These are phyloP conservation scores for Yponomeuta cagnagella DNA, from an alignment of 2,888 invertebrate genomes.

Conservation along the genomic window DNA sequence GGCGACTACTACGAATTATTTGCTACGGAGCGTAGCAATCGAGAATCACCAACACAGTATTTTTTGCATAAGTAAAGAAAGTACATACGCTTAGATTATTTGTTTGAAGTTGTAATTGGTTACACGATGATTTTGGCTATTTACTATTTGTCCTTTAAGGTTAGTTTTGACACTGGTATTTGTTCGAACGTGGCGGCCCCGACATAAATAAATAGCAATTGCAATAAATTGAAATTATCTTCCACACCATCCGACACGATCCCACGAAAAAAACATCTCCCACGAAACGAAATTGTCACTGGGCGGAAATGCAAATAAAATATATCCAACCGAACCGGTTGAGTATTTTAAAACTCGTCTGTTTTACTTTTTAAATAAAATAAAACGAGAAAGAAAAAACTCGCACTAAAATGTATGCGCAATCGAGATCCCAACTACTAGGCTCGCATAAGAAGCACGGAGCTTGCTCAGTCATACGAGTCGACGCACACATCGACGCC, in stretches of 20 bases:
- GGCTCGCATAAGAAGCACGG: constrained; percentile 51
- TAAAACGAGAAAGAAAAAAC: constrained; percentile 36
- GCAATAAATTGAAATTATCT: too few relatives aligned
- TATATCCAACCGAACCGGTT: constrained; percentile 63
- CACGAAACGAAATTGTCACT: neutral
- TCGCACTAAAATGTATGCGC: constrained; percentile 69
- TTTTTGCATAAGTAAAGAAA: too few relatives aligned
- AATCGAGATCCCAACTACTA: constrained; percentile 66
- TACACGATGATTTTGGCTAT: too few relatives aligned
- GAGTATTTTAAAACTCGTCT: constrained; percentile 53
- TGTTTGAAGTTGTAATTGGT: too few relatives aligned
- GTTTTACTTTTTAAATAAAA: constrained; percentile 19
- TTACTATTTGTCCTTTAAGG: too few relatives aligned
- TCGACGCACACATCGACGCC: constrained; percentile 39
- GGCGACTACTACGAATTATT: neutral
- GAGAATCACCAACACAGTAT: too few relatives aligned
- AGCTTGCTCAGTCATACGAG: constrained; percentile 45
- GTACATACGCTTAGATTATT: too few relatives aligned
- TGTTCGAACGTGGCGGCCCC: too few relatives aligned
- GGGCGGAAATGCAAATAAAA: constrained; percentile 66
- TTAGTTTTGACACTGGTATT: too few relatives aligned
- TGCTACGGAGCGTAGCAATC: neutral
- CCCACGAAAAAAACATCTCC: neutral
- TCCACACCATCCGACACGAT: neutral
- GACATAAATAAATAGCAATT: too few relatives aligned